phyloP scores from a whole-genome alignment of 2,888 invertebrate species.

The Lacanobia oleracea region DNA sequence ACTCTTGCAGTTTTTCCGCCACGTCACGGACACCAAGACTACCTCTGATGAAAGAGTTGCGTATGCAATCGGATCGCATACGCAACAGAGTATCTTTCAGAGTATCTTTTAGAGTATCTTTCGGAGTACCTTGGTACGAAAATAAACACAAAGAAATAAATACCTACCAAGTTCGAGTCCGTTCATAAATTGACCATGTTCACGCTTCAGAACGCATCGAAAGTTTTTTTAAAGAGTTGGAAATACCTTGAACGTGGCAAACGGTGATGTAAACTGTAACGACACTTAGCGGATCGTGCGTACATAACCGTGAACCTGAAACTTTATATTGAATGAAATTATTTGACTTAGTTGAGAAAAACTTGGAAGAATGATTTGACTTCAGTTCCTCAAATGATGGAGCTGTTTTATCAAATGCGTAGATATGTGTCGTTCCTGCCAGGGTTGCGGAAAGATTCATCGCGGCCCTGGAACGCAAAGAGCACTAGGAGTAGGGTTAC shows the following conservation, averaged over 20 bases:
- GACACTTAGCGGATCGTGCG: background rate
- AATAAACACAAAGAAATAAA: no score
- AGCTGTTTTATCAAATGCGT: background rate
- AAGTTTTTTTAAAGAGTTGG: background rate
- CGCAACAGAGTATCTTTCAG: no score
- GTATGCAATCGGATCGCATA: no score
- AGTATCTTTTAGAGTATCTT: no score
- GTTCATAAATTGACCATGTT: background rate
- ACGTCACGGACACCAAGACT: no score
- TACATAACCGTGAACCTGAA: background rate
- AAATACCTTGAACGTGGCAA: slow-evolving; percentile 1
- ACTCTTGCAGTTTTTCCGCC: no score
- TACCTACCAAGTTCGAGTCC: background rate
- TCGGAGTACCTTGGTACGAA: no score
- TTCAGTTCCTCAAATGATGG: background rate
- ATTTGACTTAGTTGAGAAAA: background rate
- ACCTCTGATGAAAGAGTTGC: no score
- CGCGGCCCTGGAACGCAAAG: no score
- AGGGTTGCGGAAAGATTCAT: no score
- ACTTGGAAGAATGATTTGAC: background rate
- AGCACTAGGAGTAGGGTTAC: no score
- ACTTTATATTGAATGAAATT: background rate
- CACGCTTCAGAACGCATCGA: background rate
- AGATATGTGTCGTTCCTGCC: no score
- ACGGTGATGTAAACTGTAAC: background rate